Evolutionary conservation across 2,113 vertebrate genomes (phyloP).

Genomic region (Thalassoma bifasciatum): DNA sequence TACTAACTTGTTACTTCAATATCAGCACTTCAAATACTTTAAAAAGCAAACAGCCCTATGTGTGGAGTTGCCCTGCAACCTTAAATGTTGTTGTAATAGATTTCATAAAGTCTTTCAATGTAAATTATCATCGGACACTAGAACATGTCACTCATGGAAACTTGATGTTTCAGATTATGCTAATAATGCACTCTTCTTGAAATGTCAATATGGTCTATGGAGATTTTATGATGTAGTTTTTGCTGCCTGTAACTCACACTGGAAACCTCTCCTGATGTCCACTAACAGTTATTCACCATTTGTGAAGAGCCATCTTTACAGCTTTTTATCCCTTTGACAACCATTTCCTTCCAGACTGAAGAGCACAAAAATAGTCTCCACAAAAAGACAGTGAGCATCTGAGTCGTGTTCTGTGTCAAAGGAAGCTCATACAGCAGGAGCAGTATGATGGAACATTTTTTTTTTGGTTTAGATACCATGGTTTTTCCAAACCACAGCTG

Average conservation of each 20-base stretch:
- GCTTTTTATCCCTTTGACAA: too few species aligned
- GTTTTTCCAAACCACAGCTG: too few species aligned
- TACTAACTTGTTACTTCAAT: background rate
- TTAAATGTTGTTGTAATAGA: background rate
- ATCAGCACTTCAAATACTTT: slow-evolving; percentile 7
- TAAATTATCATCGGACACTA: background rate
- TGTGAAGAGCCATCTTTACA: too few species aligned
- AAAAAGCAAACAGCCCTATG: background rate
- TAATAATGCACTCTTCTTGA: background rate
- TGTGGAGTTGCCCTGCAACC: background rate
- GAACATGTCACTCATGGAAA: background rate
- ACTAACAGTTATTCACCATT: background rate
- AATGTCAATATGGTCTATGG: background rate
- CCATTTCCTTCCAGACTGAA: background rate
- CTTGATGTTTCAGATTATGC: background rate
- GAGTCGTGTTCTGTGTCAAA: too few species aligned
- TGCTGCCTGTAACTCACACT: background rate
- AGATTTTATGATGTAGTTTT: background rate
- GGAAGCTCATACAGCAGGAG: too few species aligned
- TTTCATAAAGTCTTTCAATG: background rate
- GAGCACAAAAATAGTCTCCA: background rate
- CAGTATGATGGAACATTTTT: too few species aligned
- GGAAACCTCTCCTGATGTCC: background rate
- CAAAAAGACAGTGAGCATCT: background rate
- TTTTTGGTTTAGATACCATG: too few species aligned